These are phyloP conservation scores for Drosophila tanythrix DNA, from an alignment of 2,888 invertebrate species.

Conservation along the genomic window DNA sequence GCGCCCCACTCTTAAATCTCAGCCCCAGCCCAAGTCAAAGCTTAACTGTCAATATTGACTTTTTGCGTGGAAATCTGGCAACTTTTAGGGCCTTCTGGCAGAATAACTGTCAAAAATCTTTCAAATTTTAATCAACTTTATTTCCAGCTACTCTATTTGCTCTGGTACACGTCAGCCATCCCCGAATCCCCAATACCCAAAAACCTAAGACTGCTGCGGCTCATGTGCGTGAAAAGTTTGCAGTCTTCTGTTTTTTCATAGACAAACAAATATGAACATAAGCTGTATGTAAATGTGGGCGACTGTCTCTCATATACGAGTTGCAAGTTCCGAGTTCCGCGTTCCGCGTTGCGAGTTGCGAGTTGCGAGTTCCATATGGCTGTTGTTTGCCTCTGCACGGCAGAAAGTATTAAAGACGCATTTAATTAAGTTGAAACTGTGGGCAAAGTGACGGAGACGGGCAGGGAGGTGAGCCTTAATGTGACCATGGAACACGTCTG, in stretches of 20 bases:
- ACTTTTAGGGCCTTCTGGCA: conserved; percentile 66
- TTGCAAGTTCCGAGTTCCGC: not conserved
- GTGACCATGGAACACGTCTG: conserved; percentile 45
- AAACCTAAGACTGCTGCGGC: conserved; percentile 4
- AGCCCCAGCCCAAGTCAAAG: conserved; percentile 24
- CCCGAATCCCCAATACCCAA: not conserved
- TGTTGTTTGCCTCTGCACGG: conserved; percentile 48
- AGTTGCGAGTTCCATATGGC: conserved; percentile 7
- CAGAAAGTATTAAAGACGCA: conserved; percentile 77
- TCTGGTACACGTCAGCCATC: conserved; percentile 36
- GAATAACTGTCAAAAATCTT: conserved; percentile 80
- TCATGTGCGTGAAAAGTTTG: conserved; percentile 50
- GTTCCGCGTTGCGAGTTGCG: not conserved
- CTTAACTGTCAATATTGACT: conserved; percentile 72
- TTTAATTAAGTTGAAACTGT: conserved; percentile 80
- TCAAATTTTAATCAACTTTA: conserved; percentile 81
- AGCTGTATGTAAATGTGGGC: conserved; percentile 66
- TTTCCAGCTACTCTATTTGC: conserved; percentile 64
- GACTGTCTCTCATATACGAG: conserved; percentile 6
- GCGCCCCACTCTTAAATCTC: not conserved
- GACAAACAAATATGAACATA: conserved; percentile 74
- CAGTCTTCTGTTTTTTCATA: conserved; percentile 60
- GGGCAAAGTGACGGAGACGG: conserved; percentile 55
- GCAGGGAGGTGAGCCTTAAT: conserved; percentile 1
- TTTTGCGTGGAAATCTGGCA: conserved; percentile 60